Evolutionary conservation across 1,140 invertebrate species (phyloP), one percentile per base, ranked within the genome.

Genomic region (Zaprionus ghesquierei): DNA sequence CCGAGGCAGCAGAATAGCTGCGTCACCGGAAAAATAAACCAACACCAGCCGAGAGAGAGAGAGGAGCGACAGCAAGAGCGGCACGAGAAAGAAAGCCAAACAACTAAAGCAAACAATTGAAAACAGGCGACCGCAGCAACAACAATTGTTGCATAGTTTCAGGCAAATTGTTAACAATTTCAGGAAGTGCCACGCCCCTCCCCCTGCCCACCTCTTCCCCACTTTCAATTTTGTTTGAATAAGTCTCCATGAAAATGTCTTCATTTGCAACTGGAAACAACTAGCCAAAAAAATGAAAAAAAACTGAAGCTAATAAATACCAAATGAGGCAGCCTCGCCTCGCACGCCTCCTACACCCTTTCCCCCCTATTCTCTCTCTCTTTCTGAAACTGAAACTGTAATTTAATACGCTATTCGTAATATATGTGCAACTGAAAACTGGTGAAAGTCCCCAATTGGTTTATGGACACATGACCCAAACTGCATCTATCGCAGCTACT

Each of bases 1-100:
- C 77, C 51, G 56, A 66, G 41, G 27, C 59, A 38, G n/a, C 13
- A 46, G 18, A 79, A 75, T 79, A 46, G 54, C 54, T 51, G 41
- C 41, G 41, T 70, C 22, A 62, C 68, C 22, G 6, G 44, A 54
- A 27, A 46, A 59, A 64, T 49, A 62, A 58, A 25, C 50, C 33
- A 15, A 41, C 33, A 44, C 25, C 65, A 33, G 12, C 31, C 27
- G 1, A 29, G 27, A 29, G 5, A 9, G 6, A n/a, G 33, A 2
- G 22, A n/a, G 3, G 27, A n/a, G 44, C 1, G 22, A n/a, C 8
- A 44, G 5, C 41, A 44, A 44, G 13, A 41, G n/a, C n/a, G 15
- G 35, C 35, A 8, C 41, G 41, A 35, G n/a, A 18, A 46, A 46
- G 35, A 41, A 41, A 41, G n/a, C 35, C 41, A 46, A 46, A 46